Conservation (phyloP, 2,113 vertebrate genomes). For the Machaerirhynchus nigripectus region DNA sequence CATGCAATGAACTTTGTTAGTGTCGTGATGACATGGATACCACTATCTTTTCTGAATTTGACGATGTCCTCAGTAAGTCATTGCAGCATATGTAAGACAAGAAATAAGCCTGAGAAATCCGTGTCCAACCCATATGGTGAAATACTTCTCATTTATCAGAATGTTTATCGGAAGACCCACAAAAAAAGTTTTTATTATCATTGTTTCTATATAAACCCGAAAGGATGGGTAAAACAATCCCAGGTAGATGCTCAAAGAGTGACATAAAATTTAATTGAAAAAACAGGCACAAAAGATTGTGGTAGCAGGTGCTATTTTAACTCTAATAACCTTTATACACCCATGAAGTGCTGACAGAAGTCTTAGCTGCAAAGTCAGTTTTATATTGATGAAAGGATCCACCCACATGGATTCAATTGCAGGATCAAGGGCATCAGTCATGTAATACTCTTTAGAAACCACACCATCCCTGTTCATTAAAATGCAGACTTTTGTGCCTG, state of each 20-base stretch:
- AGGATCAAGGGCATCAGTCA: constrained; percentile 54
- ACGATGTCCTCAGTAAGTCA: background rate
- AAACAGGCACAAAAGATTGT: background rate
- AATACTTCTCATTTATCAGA: background rate
- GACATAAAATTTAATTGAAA: constrained; percentile 4
- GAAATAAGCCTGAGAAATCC: background rate
- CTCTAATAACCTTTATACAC: constrained; percentile 24
- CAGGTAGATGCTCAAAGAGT: background rate
- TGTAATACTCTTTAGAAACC: constrained; percentile 52
- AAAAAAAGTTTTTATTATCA: background rate
- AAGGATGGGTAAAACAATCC: background rate
- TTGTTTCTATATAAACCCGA: background rate
- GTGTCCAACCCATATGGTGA: background rate
- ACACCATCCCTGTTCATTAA: constrained; percentile 45
- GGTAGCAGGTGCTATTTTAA: constrained; percentile 52
- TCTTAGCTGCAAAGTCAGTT: background rate
- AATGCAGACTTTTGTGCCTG: constrained; percentile 36
- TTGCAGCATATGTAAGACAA: background rate
- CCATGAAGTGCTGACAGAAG: constrained; percentile 48
- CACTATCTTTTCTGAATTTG: background rate
- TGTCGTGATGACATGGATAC: background rate
- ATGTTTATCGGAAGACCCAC: background rate
- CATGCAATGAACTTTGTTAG: background rate
- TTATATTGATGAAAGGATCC: constrained; percentile 45
- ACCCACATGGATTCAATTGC: constrained; percentile 62